phyloP scores from a whole-genome alignment of 2,797 vertebrate genomes.

The Mus spretus region DNA sequence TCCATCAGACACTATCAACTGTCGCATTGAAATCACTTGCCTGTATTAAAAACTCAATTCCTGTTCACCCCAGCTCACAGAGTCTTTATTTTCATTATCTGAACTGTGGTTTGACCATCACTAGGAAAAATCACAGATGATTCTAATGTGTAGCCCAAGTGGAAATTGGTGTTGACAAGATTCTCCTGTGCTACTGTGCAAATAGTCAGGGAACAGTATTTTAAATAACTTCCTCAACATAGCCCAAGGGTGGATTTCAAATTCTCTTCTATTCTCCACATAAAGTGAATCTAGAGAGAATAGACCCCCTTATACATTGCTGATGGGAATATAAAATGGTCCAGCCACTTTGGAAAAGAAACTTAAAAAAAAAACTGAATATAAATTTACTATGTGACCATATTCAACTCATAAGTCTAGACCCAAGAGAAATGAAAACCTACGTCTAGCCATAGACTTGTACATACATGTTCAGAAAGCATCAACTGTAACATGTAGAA shows the following conservation, averaged over 20 bases:
- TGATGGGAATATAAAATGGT: constrained; percentile 29
- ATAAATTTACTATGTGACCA: constrained; percentile 1
- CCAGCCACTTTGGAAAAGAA: neutral
- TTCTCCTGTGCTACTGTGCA: neutral
- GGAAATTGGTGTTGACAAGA: neutral
- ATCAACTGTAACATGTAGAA: neutral
- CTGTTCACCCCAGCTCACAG: no score
- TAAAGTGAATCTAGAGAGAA: neutral
- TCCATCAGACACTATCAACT: neutral
- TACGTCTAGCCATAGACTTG: neutral
- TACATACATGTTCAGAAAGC: neutral
- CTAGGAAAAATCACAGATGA: neutral
- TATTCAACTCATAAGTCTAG: neutral
- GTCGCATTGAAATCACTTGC: neutral
- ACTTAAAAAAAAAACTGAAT: constrained; percentile 37
- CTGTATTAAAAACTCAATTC: neutral
- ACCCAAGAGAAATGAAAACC: constrained; percentile 43
- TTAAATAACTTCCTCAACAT: constrained; percentile 43
- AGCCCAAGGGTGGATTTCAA: neutral
- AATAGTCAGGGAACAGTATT: neutral
- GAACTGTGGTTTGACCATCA: neutral
- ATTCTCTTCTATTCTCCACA: constrained; percentile 26
- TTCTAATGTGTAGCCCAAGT: neutral
- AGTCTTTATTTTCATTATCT: neutral
- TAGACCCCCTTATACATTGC: neutral